Evolutionary conservation across 2,113 vertebrate species (phyloP).

Genomic region (Halcyon malimbica): DNA sequence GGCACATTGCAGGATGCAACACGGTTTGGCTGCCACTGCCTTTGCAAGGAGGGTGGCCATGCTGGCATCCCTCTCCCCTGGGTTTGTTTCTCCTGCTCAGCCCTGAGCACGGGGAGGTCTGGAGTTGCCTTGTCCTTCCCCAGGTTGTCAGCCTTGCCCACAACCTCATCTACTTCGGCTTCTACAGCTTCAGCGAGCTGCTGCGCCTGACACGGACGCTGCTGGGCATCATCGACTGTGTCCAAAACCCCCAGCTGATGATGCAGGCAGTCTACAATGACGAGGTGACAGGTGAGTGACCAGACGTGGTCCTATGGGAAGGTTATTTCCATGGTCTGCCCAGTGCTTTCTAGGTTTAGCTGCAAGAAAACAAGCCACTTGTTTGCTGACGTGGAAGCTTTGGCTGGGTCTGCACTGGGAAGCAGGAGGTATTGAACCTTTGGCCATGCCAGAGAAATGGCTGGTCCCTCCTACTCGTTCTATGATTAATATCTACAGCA

Average conservation of each 20-base stretch:
- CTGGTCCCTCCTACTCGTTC: background rate
- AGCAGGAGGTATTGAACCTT: background rate
- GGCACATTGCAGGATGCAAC: rapidly evolving
- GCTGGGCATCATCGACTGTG: conserved; percentile 94
- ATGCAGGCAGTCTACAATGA: conserved; percentile 78
- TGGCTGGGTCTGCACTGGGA: background rate
- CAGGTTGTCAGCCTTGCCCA: conserved; percentile 95
- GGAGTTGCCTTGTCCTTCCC: conserved; percentile 3
- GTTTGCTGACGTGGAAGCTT: background rate
- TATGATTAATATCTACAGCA: background rate
- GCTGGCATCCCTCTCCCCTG: background rate
- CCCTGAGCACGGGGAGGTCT: rapidly evolving
- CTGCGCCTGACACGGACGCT: conserved; percentile 92
- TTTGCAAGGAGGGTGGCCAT: rapidly evolving
- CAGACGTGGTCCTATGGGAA: background rate
- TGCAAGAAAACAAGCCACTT: background rate
- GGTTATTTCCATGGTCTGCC: background rate
- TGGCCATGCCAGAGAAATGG: background rate
- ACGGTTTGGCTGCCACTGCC: rapidly evolving
- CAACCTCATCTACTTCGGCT: conserved; percentile 98
- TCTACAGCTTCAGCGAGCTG: conserved; percentile 98
- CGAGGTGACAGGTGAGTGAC: conserved; percentile 80
- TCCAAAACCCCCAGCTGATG: conserved; percentile 80
- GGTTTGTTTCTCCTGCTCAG: background rate
- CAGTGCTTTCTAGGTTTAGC: background rate